Evolutionary conservation across 2,797 vertebrate species (phyloP), one percentile per base, ranked within the genome.

Genomic region (Pseudochaenichthys georgianus): DNA sequence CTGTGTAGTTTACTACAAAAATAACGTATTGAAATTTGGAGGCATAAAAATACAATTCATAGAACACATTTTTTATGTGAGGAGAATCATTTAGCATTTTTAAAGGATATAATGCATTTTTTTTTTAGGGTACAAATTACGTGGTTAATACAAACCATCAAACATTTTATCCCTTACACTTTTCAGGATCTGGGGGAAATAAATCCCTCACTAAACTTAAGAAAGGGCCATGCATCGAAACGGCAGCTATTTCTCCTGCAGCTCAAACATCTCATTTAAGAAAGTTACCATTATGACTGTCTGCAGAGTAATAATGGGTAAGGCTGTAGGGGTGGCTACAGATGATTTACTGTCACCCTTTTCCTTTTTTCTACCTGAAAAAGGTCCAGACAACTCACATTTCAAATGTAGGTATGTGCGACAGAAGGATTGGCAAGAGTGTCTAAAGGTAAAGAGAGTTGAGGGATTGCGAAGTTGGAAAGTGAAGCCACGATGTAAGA

Each of bases 331-430:
- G 13, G 50, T 59, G 46, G n/a, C 57, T 76, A 77, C 74, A 78
- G 63, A 76, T 21, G 17, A 74, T 74, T 66, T 65, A 70, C 47
- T 50, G 34, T 71, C 52, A 73, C 41, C 54, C 78, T 81, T 83
- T 41, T 23, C 50, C 42, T 57, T 42, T 65, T 61, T 45, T 75
- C 60, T 48, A 21, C 13, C 42, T 71, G 46, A 64, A 58, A 66
- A 78, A 82, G 23, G 42, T 31, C 64, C 46, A 43, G n/a, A 47
- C 11, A 57, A 41, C n/a, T 45, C 45, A 62, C 21, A 46, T 45
- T 15, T 73, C 21, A 51, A 64, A 51, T 73, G 59, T 55, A 64
- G 31, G 71, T 31, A 17, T 61, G 31, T 19, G 61, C 59, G 19
- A 47, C 12, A 62, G 52, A 52, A 67, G 55, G 13, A 59, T 53